phyloP scores from a whole-genome alignment of 2,113 vertebrate genomes.

The Crotalus helleri region DNA sequence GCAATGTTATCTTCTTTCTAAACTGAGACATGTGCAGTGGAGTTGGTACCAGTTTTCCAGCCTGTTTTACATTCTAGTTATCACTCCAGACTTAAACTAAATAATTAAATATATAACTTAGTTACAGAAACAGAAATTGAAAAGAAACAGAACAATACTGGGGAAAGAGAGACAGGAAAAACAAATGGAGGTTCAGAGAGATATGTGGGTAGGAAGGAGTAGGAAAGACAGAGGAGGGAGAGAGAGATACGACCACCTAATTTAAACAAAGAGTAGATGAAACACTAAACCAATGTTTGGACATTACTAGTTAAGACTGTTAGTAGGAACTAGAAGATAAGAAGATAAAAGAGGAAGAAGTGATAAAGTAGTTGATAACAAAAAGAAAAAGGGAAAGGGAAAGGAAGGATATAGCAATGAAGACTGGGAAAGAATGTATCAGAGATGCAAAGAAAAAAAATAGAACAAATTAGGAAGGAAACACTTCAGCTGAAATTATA shows the following conservation, averaged over 20 bases:
- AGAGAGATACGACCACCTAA: neutral
- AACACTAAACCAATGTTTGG: neutral
- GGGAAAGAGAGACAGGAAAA: neutral
- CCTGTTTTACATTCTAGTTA: neutral
- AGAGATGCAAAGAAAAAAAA: neutral
- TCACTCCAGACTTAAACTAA: neutral
- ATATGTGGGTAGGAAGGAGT: neutral
- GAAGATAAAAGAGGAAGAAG: neutral
- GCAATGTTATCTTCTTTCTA: neutral
- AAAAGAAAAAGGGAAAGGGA: neutral
- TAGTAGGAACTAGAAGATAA: neutral
- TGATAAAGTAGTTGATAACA: neutral
- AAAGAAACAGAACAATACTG: neutral
- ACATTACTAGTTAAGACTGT: neutral
- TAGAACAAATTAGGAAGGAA: neutral
- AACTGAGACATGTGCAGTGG: neutral
- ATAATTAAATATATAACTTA: neutral
- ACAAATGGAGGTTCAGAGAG: neutral
- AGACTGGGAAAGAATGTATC: neutral
- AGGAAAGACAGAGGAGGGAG: neutral
- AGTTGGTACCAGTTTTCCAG: neutral
- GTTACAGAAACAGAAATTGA: neutral
- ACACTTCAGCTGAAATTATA: neutral
- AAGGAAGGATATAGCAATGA: neutral
- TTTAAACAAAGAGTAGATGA: neutral